Base-by-base conservation (phyloP, 2,888 invertebrate genomes). In the Eulithis prunata region DNA sequence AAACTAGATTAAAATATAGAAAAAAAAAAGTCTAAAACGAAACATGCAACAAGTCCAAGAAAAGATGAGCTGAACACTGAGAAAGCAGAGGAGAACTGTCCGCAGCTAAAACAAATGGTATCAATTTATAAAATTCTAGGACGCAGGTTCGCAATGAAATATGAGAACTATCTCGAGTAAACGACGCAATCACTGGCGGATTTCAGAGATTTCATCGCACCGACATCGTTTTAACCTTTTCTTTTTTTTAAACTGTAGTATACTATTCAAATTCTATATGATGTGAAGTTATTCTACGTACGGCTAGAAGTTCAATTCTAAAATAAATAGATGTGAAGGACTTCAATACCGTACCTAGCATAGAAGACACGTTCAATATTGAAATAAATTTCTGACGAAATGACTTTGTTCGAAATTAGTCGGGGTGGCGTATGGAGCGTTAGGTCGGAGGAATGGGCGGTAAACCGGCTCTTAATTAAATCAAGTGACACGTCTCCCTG, bases 381-480 rank as follows among this genome's bases (percentile, higher is more conserved):
- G 85, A 86, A 88, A 91, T 92, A 91, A 91, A 91, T 90, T 88
- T 88, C 83, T 75, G 75, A 77, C 81, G 85, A 81, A 89, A 91
- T 86, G 87, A 85, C 86, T 88, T 80, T 73, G 86, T 86, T 85
- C 83, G 84, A 91, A 90, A 92, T 91, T 91, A 91, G 89, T 86
- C 81, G 72, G 81, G 84, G 84, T 79, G 78, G 76, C 82, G 79
- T 85, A 83, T 83, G 82, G 83, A 86, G 85, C 85, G 86, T 87
- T 86, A 87, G 87, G 85, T 83, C 83, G 85, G 79, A 86, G 87
- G 82, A 86, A 87, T 85, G 88, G 86, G 90, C 88, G 90, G 88
- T 90, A 92, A 91, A 92, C 87, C 91, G 87, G 85, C 84, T 88
- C 90, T 92, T 93, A 93, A 93, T 93, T 93, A 92, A 93, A 93